These are phyloP conservation scores for Hirtodrosophila alboralis DNA, from an alignment of 2,888 invertebrate genomes.

Conservation along the genomic window DNA sequence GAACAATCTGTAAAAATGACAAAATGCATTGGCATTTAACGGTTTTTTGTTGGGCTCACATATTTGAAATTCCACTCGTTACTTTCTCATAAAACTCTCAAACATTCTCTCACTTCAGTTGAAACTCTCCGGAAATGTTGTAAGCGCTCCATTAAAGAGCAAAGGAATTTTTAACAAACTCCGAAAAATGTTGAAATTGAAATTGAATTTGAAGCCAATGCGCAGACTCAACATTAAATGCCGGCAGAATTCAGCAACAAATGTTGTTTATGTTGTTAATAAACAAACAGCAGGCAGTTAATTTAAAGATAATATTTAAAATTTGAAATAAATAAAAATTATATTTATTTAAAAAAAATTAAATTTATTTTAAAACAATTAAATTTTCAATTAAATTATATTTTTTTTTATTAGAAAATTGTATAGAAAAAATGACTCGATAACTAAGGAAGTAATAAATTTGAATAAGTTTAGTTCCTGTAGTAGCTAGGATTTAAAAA, in stretches of 20 bases:
- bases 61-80: slow-evolving; percentile 65
- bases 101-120: slow-evolving; percentile 15
- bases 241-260: slow-evolving; percentile 79
- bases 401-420: neutral
- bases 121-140: slow-evolving; percentile 9
- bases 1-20: too few species aligned
- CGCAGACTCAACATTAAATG: slow-evolving; percentile 78
- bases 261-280: slow-evolving; percentile 70
- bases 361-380: too few species aligned
- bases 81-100: slow-evolving; percentile 30
- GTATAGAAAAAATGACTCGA: too few species aligned
- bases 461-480: too few species aligned
- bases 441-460: too few species aligned
- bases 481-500: too few species aligned
- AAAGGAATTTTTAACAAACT: slow-evolving; percentile 62
- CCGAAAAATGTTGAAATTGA: slow-evolving; percentile 52
- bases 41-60: slow-evolving; percentile 50
- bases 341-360: too few species aligned
- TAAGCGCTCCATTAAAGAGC: slow-evolving; percentile 48
- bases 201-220: slow-evolving; percentile 29
- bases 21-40: slow-evolving; percentile 57
- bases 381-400: neutral
- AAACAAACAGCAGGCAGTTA: slow-evolving; percentile 51
- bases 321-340: too few species aligned
- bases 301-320: neutral